Evolutionary conservation across 2,888 invertebrate species (phyloP).

Genomic region (Polyploca ridens): DNA sequence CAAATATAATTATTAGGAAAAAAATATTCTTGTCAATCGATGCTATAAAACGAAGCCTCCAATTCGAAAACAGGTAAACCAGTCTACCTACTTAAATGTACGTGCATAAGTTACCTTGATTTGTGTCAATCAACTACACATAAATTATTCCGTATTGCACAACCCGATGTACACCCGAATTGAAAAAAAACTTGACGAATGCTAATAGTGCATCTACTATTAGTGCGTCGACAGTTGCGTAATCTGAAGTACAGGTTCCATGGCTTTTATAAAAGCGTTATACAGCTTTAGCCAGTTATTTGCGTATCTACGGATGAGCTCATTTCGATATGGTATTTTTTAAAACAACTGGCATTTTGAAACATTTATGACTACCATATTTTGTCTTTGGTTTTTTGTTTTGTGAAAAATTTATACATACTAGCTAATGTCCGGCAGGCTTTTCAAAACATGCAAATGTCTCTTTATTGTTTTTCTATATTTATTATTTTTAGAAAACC

Average conservation of each 20-base stretch:
- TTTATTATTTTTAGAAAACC: too few species aligned
- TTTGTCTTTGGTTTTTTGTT: too few species aligned
- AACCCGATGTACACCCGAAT: not conserved
- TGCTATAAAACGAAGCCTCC: not conserved
- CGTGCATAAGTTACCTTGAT: slow-evolving; percentile 6
- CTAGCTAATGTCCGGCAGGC: too few species aligned
- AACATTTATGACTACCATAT: too few species aligned
- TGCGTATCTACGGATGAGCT: not conserved
- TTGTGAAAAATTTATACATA: too few species aligned
- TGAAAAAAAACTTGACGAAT: not conserved
- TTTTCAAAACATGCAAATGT: too few species aligned
- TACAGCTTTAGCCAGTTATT: not conserved
- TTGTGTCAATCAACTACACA: not conserved
- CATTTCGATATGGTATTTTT: not conserved
- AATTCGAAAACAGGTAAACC: not conserved
- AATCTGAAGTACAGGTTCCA: not conserved
- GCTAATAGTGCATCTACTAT: not conserved
- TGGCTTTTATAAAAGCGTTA: not conserved
- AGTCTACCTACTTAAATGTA: not conserved
- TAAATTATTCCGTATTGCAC: not conserved
- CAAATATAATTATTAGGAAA: too few species aligned
- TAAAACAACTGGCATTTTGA: not conserved
- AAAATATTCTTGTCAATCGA: too few species aligned
- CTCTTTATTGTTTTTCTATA: too few species aligned
- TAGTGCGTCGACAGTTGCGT: not conserved